A percentile compares a stretch with the other conserved stretches of the same genome.
Conservation (phyloP, 53 echinoderm and acorn worm species). For the Patiria pectinifera region DNA sequence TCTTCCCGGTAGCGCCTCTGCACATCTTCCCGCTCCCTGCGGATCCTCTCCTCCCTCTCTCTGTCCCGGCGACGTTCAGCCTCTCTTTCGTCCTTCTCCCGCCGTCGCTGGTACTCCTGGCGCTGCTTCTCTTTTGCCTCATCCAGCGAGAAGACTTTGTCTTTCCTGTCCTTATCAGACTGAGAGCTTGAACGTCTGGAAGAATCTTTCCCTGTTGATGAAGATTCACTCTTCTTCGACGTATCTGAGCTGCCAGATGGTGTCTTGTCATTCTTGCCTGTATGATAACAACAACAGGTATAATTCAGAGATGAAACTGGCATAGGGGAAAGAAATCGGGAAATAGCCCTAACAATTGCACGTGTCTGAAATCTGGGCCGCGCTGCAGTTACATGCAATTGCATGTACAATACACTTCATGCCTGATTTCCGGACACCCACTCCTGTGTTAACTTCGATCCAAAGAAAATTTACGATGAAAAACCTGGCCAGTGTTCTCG, state of each 20-base stretch:
- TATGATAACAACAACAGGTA: background rate
- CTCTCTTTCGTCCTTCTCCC: conserved; percentile 84
- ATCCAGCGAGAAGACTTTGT: conserved; percentile 85
- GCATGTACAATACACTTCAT: too few relatives aligned
- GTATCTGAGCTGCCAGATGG: background rate
- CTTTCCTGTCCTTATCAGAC: conserved; percentile 62
- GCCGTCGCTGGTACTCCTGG: conserved; percentile 66
- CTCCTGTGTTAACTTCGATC: too few relatives aligned
- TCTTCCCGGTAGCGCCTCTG: conserved; percentile 86
- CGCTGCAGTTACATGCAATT: too few relatives aligned
- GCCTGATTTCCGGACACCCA: too few relatives aligned
- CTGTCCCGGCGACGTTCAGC: conserved; percentile 85
- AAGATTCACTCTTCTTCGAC: conserved; percentile 43
- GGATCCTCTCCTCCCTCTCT: conserved; percentile 71
- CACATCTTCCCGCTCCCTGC: conserved; percentile 84
- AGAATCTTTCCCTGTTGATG: conserved; percentile 45
- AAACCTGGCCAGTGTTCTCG: too few relatives aligned
- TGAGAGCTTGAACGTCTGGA: conserved; percentile 11
- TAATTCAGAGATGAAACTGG: background rate
- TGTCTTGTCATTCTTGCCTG: conserved; percentile 25
- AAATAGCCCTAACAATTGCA: too few relatives aligned
- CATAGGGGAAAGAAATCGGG: too few relatives aligned
- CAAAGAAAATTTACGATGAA: too few relatives aligned
- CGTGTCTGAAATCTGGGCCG: too few relatives aligned
- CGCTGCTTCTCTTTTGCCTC: conserved; percentile 88